phyloP scores from a whole-genome alignment of 2,113 vertebrate species.

The Rhizomys pruinosus region DNA sequence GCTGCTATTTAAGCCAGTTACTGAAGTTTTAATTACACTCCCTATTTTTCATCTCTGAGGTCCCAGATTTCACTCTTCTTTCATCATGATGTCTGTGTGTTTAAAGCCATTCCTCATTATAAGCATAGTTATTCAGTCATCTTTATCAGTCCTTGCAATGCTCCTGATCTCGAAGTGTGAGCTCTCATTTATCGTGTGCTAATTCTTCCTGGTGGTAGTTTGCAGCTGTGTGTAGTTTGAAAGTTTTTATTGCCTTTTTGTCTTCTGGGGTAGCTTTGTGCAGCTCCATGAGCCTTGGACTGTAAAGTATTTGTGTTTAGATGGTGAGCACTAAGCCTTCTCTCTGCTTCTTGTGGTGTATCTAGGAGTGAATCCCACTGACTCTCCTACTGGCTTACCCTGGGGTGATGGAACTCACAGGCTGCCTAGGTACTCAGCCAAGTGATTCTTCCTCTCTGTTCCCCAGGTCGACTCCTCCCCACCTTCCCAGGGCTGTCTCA shows the following conservation, averaged over 20 bases:
- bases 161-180: neutral
- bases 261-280: neutral
- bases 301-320: no score
- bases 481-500: no score
- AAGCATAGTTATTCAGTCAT: neutral
- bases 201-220: neutral
- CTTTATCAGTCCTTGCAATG: neutral
- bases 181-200: neutral
- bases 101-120: neutral
- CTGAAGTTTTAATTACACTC: slow-evolving; percentile 19
- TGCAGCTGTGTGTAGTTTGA: neutral
- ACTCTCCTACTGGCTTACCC: no score
- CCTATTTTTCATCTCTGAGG: slow-evolving; percentile 31
- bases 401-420: neutral
- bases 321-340: no score
- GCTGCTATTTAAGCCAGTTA: neutral
- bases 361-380: no score
- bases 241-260: neutral
- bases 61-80: neutral
- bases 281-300: no score
- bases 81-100: neutral
- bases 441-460: neutral
- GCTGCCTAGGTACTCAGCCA: neutral
- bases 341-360: no score
- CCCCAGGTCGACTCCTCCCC: neutral